These are phyloP conservation scores for Spondyliosoma cantharus DNA, from an alignment of 2,797 vertebrate species.

Conservation along the genomic window DNA sequence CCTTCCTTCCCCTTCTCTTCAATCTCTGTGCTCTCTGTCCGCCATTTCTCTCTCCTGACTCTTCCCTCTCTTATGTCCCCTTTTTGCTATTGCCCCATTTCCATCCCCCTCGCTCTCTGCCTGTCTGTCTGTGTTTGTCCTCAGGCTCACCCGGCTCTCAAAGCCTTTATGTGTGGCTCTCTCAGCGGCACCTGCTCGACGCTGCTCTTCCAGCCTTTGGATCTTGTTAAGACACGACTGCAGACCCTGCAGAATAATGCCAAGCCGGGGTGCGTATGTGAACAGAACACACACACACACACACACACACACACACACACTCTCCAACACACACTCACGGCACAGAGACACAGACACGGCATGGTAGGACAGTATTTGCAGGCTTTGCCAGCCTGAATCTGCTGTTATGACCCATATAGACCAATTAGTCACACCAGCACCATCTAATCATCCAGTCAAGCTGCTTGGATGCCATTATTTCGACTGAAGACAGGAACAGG, in stretches of 20 bases:
- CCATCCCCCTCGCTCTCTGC: neutral
- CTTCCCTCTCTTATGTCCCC: neutral
- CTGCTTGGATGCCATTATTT: constrained; percentile 32
- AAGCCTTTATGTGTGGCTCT: constrained; percentile 96
- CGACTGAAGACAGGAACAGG: constrained; percentile 4
- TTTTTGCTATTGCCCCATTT: constrained; percentile 6
- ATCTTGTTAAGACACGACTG: constrained; percentile 94
- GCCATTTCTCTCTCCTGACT: constrained; percentile 13
- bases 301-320: no score
- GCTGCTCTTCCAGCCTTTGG: constrained; percentile 95
- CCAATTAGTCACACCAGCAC: constrained; percentile 59
- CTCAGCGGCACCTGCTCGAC: constrained; percentile 96
- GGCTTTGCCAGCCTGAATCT: constrained; percentile 33
- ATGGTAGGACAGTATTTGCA: constrained; percentile 13
- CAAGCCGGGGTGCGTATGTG: constrained; percentile 83
- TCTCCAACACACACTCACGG: neutral
- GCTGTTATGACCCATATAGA: constrained; percentile 53
- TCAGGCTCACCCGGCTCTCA: constrained; percentile 92
- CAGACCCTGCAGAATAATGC: constrained; percentile 88
- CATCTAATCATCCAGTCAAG: constrained; percentile 44
- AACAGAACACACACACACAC: neutral
- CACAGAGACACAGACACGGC: neutral
- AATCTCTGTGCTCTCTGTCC: neutral
- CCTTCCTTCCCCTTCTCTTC: neutral
- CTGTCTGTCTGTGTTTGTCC: constrained; percentile 1